Evolutionary conservation across 2,888 invertebrate species (phyloP), one percentile per base, ranked within the genome.

Genomic region (Andricus curvator): DNA sequence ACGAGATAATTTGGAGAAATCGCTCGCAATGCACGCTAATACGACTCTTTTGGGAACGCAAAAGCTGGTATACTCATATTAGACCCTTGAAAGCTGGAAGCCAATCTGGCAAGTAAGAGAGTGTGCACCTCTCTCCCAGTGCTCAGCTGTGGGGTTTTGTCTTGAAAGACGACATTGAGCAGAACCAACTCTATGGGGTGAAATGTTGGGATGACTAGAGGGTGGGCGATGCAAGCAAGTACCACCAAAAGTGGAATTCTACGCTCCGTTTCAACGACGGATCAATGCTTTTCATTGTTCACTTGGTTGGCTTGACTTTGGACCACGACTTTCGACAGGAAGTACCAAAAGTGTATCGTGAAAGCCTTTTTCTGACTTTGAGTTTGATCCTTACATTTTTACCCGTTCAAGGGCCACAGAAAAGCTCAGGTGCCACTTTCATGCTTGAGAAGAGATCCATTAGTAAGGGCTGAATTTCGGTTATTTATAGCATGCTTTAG

Each of bases 261-360:
- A 82, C 76, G 85, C 86, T 87, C 80, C 84, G 78, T 87, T 87
- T 85, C 84, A 81, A 81, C 80, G 80, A 80, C 82, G 86, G 88
- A 89, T 90, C 87, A 88, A 90, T 89, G 88, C 86, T 88, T 89
- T 88, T 89, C 88, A 89, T 89, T 89, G 88, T 89, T 89, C 87
- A 85, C 82, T 82, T 82, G 85, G 86, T 88, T 86, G 85, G 85
- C 81, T 80, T 87, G 88, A 88, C 86, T 89, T 88, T 80, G 77
- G 83, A 78, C 80, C 79, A 79, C 83, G 80, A 77, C 81, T 56
- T 56, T 56, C 11, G n/a, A n/a, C 56, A 56, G 17, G 78, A 80
- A 80, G 70, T 70, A 70, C 48, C 41, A 48, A 44, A 70, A 70
- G 44, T 51, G 48, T 70, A 29, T 51, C 51, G 70, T 70, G 51